Conservation (phyloP, 1,140 invertebrate genomes). For the Drosophila pseudoobscura region DNA sequence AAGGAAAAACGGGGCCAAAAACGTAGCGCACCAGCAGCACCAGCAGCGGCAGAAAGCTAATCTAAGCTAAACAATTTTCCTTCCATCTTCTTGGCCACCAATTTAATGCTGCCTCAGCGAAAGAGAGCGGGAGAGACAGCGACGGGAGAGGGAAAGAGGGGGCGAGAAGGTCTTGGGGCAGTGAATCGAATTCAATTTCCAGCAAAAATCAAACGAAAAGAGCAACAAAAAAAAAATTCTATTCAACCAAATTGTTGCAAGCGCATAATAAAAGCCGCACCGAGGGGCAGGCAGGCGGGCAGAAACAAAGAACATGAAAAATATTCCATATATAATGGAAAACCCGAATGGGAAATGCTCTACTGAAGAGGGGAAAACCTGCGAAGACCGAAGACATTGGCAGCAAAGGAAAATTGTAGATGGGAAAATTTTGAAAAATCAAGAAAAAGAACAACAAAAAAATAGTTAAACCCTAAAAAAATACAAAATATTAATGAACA, state of each 20-base stretch:
- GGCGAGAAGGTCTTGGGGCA: not conserved
- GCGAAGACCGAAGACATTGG: too few relatives aligned
- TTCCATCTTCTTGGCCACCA: constrained; percentile 36
- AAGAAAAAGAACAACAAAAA: not conserved
- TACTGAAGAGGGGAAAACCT: too few relatives aligned
- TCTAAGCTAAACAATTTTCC: constrained; percentile 61
- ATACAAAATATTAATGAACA: too few relatives aligned
- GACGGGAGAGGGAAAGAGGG: not conserved
- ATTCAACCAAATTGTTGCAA: constrained; percentile 61
- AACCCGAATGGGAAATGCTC: too few relatives aligned
- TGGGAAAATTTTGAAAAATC: too few relatives aligned
- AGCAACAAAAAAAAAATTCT: constrained; percentile 42
- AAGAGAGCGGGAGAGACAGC: constrained; percentile 10
- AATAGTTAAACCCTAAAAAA: not conserved
- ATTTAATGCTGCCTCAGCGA: constrained; percentile 49
- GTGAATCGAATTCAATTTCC: constrained; percentile 62
- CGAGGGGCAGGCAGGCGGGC: not conserved
- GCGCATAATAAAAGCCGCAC: constrained; percentile 44
- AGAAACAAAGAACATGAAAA: constrained; percentile 14
- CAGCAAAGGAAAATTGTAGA: too few relatives aligned
- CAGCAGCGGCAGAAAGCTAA: constrained; percentile 35
- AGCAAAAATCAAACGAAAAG: constrained; percentile 51
- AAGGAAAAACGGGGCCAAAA: constrained; percentile 19
- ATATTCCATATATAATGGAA: not conserved
- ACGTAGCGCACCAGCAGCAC: constrained; percentile 6